Base-by-base conservation (phyloP, 23 tunicate species). In the Aplidium turbinatum region DNA sequence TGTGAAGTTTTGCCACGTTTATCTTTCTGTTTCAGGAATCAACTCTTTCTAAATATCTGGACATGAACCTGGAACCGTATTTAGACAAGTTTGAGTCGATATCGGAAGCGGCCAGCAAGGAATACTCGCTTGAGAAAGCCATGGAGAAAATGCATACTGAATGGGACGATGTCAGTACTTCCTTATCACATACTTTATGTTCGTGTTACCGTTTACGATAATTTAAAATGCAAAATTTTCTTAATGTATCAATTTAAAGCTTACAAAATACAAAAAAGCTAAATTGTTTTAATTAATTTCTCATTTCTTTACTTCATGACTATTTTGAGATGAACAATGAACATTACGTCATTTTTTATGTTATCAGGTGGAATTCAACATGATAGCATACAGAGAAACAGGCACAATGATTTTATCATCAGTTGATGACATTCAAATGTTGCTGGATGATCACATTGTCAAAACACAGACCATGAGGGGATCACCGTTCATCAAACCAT, bases 161-260 rank as follows among this genome's bases (percentile, higher is more conserved):
- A 66, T 94, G 99, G 99, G 95, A 87, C 33, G 99, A 94, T 38
- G 95, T 94, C n/a, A n/a, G n/a, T n/a, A n/a, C n/a, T n/a, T n/a
- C n/a, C n/a, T n/a, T n/a, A n/a, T n/a, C n/a, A n/a, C n/a, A n/a
- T n/a, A n/a, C n/a, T n/a, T n/a, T n/a, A n/a, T n/a, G n/a, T n/a
- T n/a, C n/a, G n/a, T n/a, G n/a, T n/a, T n/a, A n/a, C n/a, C n/a
- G n/a, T n/a, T n/a, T n/a, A n/a, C n/a, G n/a, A n/a, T n/a, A n/a
- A n/a, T n/a, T n/a, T n/a, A n/a, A n/a, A n/a, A n/a, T n/a, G n/a
- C n/a, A n/a, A n/a, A n/a, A n/a, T n/a, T n/a, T n/a, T n/a, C n/a
- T n/a, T n/a, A n/a, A n/a, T n/a, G n/a, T n/a, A n/a, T n/a, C n/a
- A n/a, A n/a, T n/a, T n/a, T n/a, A n/a, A n/a, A n/a, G n/a, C n/a